phyloP scores from a whole-genome alignment of 1,140 invertebrate genomes.

The Ganaspis sp. region DNA sequence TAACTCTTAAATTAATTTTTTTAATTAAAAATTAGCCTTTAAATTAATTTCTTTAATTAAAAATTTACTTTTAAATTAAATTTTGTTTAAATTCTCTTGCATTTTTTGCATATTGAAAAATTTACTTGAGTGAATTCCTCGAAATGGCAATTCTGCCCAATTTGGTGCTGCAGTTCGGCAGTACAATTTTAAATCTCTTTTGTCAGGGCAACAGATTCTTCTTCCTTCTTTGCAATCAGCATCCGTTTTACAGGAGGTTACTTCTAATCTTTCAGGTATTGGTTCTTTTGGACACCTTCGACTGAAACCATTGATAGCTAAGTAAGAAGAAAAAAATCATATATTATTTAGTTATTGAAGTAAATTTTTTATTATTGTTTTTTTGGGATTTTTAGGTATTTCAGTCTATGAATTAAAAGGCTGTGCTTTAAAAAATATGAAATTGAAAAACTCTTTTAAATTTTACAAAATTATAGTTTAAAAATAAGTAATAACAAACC shows the following conservation, averaged over 20 bases:
- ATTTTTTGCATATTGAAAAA: constrained; percentile 15
- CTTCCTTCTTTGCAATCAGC: constrained; percentile 80
- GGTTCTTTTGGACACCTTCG: constrained; percentile 81
- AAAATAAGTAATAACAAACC: too few relatives aligned
- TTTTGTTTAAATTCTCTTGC: neutral
- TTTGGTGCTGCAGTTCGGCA: constrained; percentile 81
- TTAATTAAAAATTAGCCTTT: too few relatives aligned
- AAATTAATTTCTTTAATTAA: too few relatives aligned
- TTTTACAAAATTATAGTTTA: too few relatives aligned
- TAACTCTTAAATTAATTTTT: too few relatives aligned
- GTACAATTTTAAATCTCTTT: constrained; percentile 75
- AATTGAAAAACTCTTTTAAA: too few relatives aligned
- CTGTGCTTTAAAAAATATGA: too few relatives aligned
- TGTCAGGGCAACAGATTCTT: constrained; percentile 83
- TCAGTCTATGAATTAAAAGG: too few relatives aligned
- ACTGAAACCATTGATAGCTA: constrained; percentile 77
- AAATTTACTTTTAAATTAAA: neutral
- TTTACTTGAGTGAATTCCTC: constrained; percentile 74
- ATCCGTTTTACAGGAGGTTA: constrained; percentile 81
- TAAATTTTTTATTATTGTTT: too few relatives aligned
- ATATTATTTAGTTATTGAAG: neutral
- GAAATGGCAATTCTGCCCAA: constrained; percentile 77
- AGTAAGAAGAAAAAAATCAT: constrained; percentile 26
- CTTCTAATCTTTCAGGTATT: constrained; percentile 80
- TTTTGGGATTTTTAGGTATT: too few relatives aligned